These are phyloP conservation scores for Garra rufa DNA, from an alignment of 2,113 vertebrate genomes.

Conservation along the genomic window DNA sequence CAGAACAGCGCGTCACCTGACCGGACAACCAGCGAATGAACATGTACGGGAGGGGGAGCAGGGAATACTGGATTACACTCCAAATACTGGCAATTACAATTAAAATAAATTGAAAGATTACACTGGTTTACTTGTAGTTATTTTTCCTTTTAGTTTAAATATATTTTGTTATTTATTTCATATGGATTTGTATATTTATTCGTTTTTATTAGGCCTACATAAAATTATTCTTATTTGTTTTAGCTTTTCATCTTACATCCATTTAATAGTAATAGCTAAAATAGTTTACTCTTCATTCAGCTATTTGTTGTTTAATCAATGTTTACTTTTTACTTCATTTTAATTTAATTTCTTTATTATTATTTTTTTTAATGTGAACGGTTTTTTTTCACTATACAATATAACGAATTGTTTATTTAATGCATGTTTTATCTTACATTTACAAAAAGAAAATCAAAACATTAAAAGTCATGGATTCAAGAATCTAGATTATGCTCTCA, in stretches of 20 bases:
- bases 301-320: not conserved
- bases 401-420: not conserved
- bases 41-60: not conserved
- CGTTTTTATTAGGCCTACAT: not conserved
- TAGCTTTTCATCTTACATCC: not conserved
- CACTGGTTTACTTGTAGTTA: not conserved
- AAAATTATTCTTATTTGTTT: not conserved
- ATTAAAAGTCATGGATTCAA: no score
- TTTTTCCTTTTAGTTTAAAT: not conserved
- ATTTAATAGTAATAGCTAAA: not conserved
- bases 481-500: no score
- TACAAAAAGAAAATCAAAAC: not conserved
- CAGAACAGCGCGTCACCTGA: conserved; percentile 27
- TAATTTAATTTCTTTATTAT: not conserved
- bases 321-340: not conserved
- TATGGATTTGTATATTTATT: not conserved
- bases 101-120: not conserved
- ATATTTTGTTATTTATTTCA: not conserved
- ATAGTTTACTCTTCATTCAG: not conserved
- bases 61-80: not conserved
- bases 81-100: not conserved
- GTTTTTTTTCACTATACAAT: not conserved
- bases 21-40: not conserved
- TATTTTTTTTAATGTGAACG: not conserved
- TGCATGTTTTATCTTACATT: not conserved